These are phyloP conservation scores for Neolamprologus ventralis DNA, from an alignment of 2,113 vertebrate species.

Conservation along the genomic window DNA sequence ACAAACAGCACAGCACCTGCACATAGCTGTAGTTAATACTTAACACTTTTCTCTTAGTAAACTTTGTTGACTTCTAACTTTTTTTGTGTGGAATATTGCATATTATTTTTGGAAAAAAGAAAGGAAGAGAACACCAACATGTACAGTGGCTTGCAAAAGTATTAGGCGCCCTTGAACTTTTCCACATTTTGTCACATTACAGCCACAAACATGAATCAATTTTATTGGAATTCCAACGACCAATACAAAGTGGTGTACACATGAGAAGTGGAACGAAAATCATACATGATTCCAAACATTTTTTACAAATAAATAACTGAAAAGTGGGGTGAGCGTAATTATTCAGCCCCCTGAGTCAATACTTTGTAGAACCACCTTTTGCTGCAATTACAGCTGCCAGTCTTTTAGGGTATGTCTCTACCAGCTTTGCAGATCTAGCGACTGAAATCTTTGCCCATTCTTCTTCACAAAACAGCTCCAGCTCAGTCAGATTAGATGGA, in stretches of 20 bases:
- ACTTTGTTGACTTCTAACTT: background rate
- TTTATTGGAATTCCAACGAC: background rate
- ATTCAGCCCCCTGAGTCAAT: background rate
- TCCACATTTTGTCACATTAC: background rate
- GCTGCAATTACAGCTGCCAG: rapidly evolving
- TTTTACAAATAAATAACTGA: rapidly evolving
- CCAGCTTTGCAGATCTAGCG: rapidly evolving
- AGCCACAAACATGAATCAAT: background rate
- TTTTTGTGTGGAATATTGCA: background rate
- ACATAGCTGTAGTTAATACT: background rate
- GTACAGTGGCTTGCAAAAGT: background rate
- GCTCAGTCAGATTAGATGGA: background rate
- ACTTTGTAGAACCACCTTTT: background rate
- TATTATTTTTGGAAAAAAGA: background rate
- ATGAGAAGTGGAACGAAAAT: rapidly evolving
- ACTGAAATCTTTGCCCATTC: rapidly evolving
- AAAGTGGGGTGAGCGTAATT: rapidly evolving
- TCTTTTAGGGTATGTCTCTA: background rate
- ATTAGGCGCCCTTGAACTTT: rapidly evolving
- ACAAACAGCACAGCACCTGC: background rate
- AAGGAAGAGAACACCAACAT: background rate
- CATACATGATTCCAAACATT: rapidly evolving
- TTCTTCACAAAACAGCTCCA: background rate
- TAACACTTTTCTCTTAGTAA: background rate
- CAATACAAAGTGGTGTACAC: rapidly evolving